Percentiles rank a stretch among this genome's conserved stretches.
Conservation (phyloP, 2,888 invertebrate genomes). For the Dilophus febrilis region DNA sequence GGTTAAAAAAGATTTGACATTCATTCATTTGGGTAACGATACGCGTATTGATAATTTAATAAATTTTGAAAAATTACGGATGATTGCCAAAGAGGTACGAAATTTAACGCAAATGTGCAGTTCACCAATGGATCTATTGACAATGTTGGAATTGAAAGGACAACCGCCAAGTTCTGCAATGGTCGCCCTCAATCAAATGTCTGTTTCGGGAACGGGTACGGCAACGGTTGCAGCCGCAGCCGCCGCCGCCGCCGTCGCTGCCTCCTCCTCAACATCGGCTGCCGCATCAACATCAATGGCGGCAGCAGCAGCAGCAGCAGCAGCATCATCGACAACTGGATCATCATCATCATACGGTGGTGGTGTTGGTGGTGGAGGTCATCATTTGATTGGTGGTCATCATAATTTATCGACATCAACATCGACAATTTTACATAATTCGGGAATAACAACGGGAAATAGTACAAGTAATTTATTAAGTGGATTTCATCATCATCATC, state of each 20-base stretch:
- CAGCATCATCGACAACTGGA: too few species aligned
- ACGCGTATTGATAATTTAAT: slow-evolving; percentile 74
- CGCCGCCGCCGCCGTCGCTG: too few species aligned
- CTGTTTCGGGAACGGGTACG: slow-evolving; percentile 47
- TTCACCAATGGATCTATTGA: slow-evolving; percentile 74
- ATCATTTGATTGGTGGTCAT: neutral
- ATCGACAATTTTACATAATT: too few species aligned
- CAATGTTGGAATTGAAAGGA: slow-evolving; percentile 69
- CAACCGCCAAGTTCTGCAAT: slow-evolving; percentile 78
- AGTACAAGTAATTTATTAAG: neutral
- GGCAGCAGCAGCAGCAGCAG: too few species aligned
- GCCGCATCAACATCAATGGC: too few species aligned
- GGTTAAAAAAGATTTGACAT: slow-evolving; percentile 89
- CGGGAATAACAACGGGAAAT: too few species aligned
- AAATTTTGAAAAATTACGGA: slow-evolving; percentile 95
- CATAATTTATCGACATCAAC: neutral
- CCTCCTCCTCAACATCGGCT: too few species aligned
- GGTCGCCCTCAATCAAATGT: slow-evolving; percentile 75
- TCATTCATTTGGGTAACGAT: slow-evolving; percentile 94
- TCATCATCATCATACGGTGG: too few species aligned
- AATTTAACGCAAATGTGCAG: slow-evolving; percentile 88
- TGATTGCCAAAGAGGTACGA: slow-evolving; percentile 94
- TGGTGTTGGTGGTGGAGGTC: slow-evolving; percentile 18
- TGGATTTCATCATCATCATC: neutral
- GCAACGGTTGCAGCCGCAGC: too few species aligned